Evolutionary conservation across 1,140 invertebrate genomes (phyloP), one percentile per base, ranked within the genome.

Genomic region (Brachystomella parvula): DNA sequence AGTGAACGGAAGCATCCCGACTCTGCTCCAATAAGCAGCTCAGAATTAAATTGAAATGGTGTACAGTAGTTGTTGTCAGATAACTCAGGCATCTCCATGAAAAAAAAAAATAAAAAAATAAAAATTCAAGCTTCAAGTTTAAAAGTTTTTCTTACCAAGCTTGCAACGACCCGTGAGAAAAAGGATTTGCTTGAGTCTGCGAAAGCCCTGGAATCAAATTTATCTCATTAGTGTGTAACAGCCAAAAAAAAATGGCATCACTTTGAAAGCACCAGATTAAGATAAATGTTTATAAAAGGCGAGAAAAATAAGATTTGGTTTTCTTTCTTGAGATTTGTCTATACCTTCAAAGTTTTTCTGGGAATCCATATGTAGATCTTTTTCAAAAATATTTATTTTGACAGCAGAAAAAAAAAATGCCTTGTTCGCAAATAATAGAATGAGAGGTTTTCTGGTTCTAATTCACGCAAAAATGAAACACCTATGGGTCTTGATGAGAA

Each of bases 121-220:
- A 39, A 6, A 9, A 39, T 39, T 39, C 6, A 39, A 39, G 19
- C 6, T 19, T 19, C 35, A 19, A 59, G 6, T 59, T 59, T 12
- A 12, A 12, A 28, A 59, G 12, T 9, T 24, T 6, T 17, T 59
- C 31, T 59, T 35, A 62, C 61, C 17, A 2, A 30, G 33, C 3
- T 47, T 29, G 66, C 35, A 39, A 64, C 49, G 24, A 47, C 31
- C 57, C 64, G 32, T 2, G 53, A 57, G 2, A 71, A 53, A n/a
- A 68, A 71, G n/a, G 66, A 35, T 49, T 68, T 68, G 19, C 35
- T 66, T 0, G 66, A 63, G 29, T 71, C 70, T 15, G 63, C 49
- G 30, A 56, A 59, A 15, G 64, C 63, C 12, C 63, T 21, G 21
- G 24, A 53, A 53, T 19, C 24, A 53, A 19, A 24, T 24, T 53